These are phyloP conservation scores for Rhodinocichla rosea DNA, from an alignment of 2,113 vertebrate genomes.

Conservation along the genomic window DNA sequence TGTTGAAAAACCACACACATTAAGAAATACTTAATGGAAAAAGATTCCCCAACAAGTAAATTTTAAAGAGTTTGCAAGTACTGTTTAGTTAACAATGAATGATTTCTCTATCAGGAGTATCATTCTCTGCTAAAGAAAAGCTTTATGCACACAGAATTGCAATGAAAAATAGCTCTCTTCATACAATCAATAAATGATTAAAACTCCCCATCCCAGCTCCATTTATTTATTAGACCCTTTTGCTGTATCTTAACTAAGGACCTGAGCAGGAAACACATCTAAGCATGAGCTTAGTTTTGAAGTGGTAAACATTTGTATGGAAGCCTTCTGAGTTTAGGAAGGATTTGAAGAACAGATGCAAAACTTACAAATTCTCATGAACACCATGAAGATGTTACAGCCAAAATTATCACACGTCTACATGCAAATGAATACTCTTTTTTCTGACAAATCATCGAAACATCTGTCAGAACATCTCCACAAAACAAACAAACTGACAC, in stretches of 20 bases:
- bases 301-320: rapidly evolving
- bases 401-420: background rate
- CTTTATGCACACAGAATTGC: background rate
- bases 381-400: background rate
- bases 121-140: background rate
- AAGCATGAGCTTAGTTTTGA: background rate
- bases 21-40: background rate
- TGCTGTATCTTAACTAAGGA: background rate
- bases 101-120: background rate
- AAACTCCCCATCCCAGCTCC: background rate
- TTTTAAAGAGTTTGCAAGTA: background rate
- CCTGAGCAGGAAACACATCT: background rate
- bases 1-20: background rate
- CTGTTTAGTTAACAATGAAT: background rate
- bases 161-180: conserved; percentile 19
- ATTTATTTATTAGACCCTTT: background rate
- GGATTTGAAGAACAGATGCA: background rate
- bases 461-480: background rate
- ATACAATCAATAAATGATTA: conserved; percentile 12
- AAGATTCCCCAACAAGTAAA: background rate
- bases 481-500: background rate
- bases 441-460: background rate
- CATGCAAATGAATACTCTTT: background rate
- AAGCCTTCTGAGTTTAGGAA: background rate
- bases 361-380: background rate